Base-by-base conservation (phyloP, 2,113 vertebrate genomes). In the Oreochromis spilurus region DNA sequence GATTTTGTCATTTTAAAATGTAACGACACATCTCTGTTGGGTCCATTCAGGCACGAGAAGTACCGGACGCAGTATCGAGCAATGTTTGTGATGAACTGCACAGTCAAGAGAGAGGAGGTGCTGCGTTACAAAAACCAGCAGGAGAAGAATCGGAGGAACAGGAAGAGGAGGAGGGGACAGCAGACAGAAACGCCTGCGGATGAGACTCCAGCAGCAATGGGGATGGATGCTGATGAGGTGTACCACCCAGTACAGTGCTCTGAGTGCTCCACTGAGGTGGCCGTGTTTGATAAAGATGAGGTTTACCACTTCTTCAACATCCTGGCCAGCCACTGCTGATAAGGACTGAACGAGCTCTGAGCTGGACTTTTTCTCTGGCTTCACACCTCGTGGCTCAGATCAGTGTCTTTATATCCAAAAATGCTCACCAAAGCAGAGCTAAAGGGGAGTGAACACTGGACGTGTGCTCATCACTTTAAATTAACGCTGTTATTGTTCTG, bases 41-140 rank as follows among this genome's bases (percentile, higher is more conserved):
- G 5, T 89, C 48, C 2, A 0, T n/a, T 45, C 60, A 99, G 98
- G 84, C 99, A 99, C 4, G 99, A 99, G 40, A 98, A 97, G 48
- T 99, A 99, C 91, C 98, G 96, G 91, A 98, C 98, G 5, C 99
- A 99, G 43, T 99, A 99, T 60, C 96, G 98, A 93, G 99, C 98
- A 36, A 99, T 99, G 98, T 99, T 99, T 87, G 98, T 99, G 90
- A 99, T 99, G 98, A 99, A 99, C 96, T 99, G 99, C 11, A 13
- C 86, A 16, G 96, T 99, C 91, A 97, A 97, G 92, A 97, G 93
- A 92, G 97, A 98, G 19, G 97, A 99, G 90, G 93, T 98, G 77
- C 91, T 99, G 26, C 96, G 95, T 84, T 98, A 99, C 92, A 97
- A 96, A 94, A 89, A 57, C 0, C 84, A 95, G 26, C 87, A 84